These are phyloP conservation scores for Cecropterus lyciades DNA, from an alignment of 1,140 invertebrate genomes.

Conservation along the genomic window DNA sequence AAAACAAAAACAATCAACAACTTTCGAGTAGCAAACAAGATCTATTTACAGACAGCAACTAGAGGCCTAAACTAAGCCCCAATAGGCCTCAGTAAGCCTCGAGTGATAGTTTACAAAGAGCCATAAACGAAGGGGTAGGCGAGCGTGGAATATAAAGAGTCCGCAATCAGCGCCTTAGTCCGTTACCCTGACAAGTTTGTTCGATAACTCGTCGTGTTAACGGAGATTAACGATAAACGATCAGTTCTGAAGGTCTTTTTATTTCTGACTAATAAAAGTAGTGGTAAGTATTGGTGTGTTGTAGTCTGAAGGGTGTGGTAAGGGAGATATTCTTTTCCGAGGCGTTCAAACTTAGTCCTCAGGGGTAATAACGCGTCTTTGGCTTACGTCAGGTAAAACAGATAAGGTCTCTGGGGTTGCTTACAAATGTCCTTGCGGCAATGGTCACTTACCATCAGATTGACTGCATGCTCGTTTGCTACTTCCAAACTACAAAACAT, in stretches of 20 bases:
- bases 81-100: constrained; percentile 15
- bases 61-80: constrained; percentile 7
- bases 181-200: constrained; percentile 13
- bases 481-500: too few species aligned
- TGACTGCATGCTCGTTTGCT: too few species aligned
- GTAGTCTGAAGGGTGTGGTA: too few species aligned
- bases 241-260: neutral
- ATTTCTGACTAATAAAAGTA: too few species aligned
- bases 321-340: too few species aligned
- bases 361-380: too few species aligned
- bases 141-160: constrained; percentile 17
- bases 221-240: neutral
- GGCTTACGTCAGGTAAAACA: too few species aligned
- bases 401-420: too few species aligned
- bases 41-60: constrained; percentile 9
- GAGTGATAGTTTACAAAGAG: constrained; percentile 27
- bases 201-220: neutral
- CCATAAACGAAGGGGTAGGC: constrained; percentile 16
- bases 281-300: too few species aligned
- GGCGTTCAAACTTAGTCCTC: too few species aligned
- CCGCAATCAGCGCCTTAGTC: constrained; percentile 10
- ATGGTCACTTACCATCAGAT: too few species aligned
- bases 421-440: too few species aligned
- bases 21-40: constrained; percentile 1
- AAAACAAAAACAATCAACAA: neutral